Base-by-base conservation (phyloP, 1,140 invertebrate species). In the Aphaenogaster ashmeadi region DNA sequence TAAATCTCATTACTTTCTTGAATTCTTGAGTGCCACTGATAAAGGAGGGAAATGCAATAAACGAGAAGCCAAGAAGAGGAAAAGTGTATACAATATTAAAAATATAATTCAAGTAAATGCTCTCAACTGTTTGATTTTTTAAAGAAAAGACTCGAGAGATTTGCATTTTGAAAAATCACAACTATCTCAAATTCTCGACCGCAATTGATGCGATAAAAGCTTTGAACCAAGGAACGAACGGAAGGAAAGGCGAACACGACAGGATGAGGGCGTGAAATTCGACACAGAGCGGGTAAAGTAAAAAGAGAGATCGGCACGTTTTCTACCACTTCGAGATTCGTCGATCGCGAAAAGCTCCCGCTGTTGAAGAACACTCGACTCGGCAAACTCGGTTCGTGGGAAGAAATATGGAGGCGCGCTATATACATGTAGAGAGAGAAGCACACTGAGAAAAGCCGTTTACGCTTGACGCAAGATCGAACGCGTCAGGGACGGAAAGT, bases 281-380 rank as follows among this genome's bases (percentile, higher is more conserved):
- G 13, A 13, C 58, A 15, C 33, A 18, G 64, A 47, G 13, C 13
- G 13, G 13, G 21, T 62, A 62, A 83, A 72, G 33, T 52, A 41
- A 69, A 50, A 72, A 44, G 27, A 21, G 18, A 83, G 18, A 13
- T 60, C 69, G 36, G 27, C 54, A 36, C 52, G 52, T 83, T 41
- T 83, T 60, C 18, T 8, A 36, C 13, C 36, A 50, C 27, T 86
- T 86, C 44, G 62, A 66, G 58, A 64, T 85, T 75, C 71, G 71
- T 52, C 41, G 71, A 85, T 78, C 83, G 74, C 62, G 62, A 86
- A 86, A 86, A 86, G 83, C 83, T 79, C 15, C 64, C 74, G 60
- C 58, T 79, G n/a, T 44, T 78, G 74, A 67, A 79, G 36, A 86
- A 79, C 62, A 79, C 72, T 86, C 83, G 33, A 85, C 44, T 74